A percentile compares a stretch with the other conserved stretches of the same genome.
phyloP scores from a whole-genome alignment of 2,113 vertebrate genomes.

The Galemys pyrenaicus region DNA sequence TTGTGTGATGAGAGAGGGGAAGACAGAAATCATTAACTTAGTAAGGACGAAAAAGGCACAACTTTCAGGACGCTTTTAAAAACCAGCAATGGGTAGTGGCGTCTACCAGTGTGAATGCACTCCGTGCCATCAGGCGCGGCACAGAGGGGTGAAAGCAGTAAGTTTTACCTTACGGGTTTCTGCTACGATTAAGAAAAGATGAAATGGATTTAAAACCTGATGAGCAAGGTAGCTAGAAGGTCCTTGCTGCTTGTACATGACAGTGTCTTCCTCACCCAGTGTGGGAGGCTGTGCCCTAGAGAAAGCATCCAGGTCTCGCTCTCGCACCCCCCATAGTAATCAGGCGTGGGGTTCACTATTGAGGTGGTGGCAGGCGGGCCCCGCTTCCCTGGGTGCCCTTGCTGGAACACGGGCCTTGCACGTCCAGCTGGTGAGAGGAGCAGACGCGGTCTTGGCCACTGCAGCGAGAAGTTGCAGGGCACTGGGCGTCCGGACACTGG shows the following conservation, averaged over 20 bases:
- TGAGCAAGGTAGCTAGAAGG: not conserved
- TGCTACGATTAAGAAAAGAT: not conserved
- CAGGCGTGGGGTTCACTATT: no score
- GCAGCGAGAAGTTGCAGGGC: no score
- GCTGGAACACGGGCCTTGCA: no score
- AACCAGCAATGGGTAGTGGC: not conserved
- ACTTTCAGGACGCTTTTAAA: constrained; percentile 28
- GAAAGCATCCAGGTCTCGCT: not conserved
- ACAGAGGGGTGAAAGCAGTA: not conserved
- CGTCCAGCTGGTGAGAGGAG: no score
- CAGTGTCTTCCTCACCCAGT: not conserved
- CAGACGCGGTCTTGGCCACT: no score
- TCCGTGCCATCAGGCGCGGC: not conserved
- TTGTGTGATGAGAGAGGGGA: not conserved
- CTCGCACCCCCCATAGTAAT: no score
- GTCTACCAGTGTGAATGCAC: not conserved
- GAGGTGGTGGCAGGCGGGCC: no score
- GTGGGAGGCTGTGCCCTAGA: not conserved
- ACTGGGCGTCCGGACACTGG: no score
- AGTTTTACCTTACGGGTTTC: not conserved
- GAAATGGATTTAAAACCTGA: not conserved
- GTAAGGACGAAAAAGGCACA: not conserved
- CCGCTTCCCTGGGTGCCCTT: no score
- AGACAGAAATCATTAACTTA: not conserved
- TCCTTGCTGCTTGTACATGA: not conserved